Conservation (phyloP, 1,140 invertebrate genomes). For the Subanguina moxae region DNA sequence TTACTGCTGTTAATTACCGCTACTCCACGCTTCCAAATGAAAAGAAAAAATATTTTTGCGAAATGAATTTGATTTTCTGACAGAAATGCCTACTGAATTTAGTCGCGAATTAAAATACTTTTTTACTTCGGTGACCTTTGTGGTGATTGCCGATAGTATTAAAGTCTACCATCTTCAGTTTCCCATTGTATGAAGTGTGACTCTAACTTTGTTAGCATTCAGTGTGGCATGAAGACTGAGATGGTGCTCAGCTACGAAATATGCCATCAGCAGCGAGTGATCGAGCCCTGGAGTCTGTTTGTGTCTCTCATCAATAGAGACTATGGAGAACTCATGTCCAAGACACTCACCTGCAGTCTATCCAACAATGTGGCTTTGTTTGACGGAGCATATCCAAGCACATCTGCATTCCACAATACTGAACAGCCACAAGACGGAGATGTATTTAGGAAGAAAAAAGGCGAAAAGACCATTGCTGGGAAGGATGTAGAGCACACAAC, state of each 20-base stretch:
- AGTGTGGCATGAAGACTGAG: slow-evolving; percentile 46
- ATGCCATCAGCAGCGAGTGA: not conserved
- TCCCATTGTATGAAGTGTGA: too few species aligned
- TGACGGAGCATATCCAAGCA: not conserved
- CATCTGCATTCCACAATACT: not conserved
- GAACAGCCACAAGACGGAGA: not conserved
- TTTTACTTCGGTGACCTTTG: too few species aligned
- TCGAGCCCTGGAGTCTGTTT: slow-evolving; percentile 40
- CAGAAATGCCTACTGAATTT: not conserved
- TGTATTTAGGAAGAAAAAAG: not conserved
- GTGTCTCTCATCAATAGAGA: slow-evolving; percentile 31
- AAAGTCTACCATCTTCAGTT: too few species aligned
- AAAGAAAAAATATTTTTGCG: too few species aligned
- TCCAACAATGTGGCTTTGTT: slow-evolving; percentile 14
- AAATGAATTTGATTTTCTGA: too few species aligned
- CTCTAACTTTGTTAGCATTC: too few species aligned
- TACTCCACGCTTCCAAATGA: too few species aligned
- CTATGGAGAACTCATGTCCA: slow-evolving; percentile 42
- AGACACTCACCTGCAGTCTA: slow-evolving; percentile 1
- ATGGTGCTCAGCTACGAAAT: slow-evolving; percentile 37
- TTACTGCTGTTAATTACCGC: slow-evolving; percentile 3
- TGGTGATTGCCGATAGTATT: too few species aligned
- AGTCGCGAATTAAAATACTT: not conserved
- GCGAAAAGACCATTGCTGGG: not conserved
- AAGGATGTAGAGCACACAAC: not conserved